A percentile compares a stretch with the other conserved stretches of the same genome.
Conservation (phyloP, 2,888 invertebrate species). For the Campaea margaritaria region DNA sequence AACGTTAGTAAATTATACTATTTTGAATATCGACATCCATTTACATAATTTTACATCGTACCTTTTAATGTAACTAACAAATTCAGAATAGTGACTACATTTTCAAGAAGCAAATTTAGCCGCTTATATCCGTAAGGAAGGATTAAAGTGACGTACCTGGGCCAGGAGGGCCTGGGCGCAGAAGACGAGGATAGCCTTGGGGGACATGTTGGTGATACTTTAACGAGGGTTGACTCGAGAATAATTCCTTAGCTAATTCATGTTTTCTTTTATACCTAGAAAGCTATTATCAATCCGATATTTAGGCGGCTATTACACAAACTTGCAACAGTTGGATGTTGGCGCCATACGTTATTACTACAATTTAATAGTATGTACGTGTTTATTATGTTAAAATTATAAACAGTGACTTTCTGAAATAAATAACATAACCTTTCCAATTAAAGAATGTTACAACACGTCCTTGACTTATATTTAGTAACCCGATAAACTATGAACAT, state of each 20-base stretch:
- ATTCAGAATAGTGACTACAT: too few species aligned
- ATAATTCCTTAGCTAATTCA: conserved; percentile 17
- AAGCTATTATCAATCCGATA: neutral
- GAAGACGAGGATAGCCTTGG: conserved; percentile 44
- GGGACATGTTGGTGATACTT: conserved; percentile 43
- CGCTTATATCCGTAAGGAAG: too few species aligned
- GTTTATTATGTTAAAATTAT: too few species aligned
- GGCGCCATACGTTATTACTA: neutral
- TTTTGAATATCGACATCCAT: too few species aligned
- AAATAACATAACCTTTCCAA: neutral
- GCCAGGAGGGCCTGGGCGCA: conserved; percentile 49
- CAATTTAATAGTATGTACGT: neutral
- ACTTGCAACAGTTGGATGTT: neutral
- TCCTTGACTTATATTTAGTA: conserved; percentile 1
- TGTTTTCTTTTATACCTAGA: conserved; percentile 23
- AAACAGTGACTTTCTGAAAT: neutral
- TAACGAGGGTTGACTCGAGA: conserved; percentile 21
- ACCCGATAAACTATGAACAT: neutral
- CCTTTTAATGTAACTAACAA: too few species aligned
- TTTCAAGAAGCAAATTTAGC: too few species aligned
- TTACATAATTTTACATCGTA: too few species aligned
- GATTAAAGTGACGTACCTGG: conserved; percentile 42
- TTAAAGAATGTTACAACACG: neutral
- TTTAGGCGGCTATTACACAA: neutral
- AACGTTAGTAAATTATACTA: too few species aligned